These are phyloP conservation scores for Drosophila percnosoma DNA, from an alignment of 2,888 invertebrate genomes.

Conservation along the genomic window DNA sequence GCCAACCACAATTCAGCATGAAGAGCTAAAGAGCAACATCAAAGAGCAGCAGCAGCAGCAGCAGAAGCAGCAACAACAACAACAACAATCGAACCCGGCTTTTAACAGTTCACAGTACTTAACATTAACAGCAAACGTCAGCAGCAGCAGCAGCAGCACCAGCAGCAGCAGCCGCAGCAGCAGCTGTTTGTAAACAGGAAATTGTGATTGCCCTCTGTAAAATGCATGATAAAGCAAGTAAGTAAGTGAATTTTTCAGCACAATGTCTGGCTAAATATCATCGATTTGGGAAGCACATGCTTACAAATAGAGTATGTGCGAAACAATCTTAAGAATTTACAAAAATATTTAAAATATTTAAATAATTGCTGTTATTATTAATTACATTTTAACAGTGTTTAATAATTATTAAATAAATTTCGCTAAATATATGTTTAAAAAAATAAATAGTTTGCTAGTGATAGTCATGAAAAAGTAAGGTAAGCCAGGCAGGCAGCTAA, in stretches of 20 bases:
- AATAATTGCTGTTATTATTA: not conserved
- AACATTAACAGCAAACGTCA: constrained; percentile 54
- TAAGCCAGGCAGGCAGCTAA: not conserved
- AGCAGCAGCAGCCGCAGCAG: constrained; percentile 38
- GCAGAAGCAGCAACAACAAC: not conserved
- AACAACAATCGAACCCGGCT: constrained; percentile 44
- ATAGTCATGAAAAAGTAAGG: not conserved
- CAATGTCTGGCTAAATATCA: constrained; percentile 17
- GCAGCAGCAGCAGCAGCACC: constrained; percentile 50
- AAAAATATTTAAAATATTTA: not conserved
- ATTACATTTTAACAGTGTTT: not conserved
- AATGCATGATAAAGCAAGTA: constrained; percentile 7
- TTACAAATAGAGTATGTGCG: not conserved
- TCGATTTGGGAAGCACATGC: not conserved
- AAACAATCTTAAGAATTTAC: not conserved
- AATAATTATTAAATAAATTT: not conserved
- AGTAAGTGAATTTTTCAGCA: constrained; percentile 30
- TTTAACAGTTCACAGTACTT: constrained; percentile 57
- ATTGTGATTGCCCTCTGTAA: constrained; percentile 38
- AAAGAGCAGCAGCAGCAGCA: constrained; percentile 34
- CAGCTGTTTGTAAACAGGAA: constrained; percentile 70
- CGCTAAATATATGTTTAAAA: not conserved
- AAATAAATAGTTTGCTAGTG: not conserved
- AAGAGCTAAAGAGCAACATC: constrained; percentile 43
- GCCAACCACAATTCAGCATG: constrained; percentile 73